A percentile compares a stretch with the other conserved stretches of the same genome.
Evolutionary conservation across 30 jellyfish, hydroid and myxozoan genomes (phyloP).

Genomic region (Chironex yamaguchii): DNA sequence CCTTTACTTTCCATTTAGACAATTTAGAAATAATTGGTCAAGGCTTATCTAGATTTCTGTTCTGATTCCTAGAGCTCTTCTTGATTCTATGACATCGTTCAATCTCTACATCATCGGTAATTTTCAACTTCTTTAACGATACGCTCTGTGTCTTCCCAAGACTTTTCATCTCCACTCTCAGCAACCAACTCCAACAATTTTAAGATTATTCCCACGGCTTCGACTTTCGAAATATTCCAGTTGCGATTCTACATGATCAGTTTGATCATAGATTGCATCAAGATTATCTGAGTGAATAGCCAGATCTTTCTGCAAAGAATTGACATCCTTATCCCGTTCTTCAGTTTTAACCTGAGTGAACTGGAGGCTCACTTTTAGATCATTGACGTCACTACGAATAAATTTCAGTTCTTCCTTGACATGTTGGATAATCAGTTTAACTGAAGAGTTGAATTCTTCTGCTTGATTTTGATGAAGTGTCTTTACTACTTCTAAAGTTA

Average conservation of each 20-base stretch:
- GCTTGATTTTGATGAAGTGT: not conserved
- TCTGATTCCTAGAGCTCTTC: not conserved
- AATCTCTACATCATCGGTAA: not conserved
- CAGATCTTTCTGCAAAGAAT: not conserved
- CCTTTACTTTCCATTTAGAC: conserved; percentile 15
- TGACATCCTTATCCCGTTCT: not conserved
- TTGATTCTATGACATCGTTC: conserved; percentile 32
- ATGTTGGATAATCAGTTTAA: not conserved
- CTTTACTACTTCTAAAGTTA: not conserved
- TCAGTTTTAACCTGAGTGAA: not conserved
- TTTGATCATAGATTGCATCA: conserved; percentile 14
- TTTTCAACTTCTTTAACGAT: not conserved
- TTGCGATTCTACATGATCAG: conserved; percentile 28
- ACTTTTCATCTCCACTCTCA: conserved; percentile 1
- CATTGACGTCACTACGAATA: not conserved
- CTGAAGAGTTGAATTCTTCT: not conserved
- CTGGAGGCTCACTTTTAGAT: not conserved
- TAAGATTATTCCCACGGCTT: not conserved
- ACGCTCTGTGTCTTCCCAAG: conserved; percentile 15
- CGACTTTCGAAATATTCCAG: conserved; percentile 11
- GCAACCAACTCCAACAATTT: not conserved
- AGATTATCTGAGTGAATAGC: conserved; percentile 13
- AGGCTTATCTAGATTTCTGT: conserved; percentile 16
- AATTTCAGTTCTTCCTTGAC: not conserved
- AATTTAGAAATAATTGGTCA: conserved; percentile 38